Base-by-base conservation (phyloP, 2,113 vertebrate genomes). In the Rhombomys opimus region DNA sequence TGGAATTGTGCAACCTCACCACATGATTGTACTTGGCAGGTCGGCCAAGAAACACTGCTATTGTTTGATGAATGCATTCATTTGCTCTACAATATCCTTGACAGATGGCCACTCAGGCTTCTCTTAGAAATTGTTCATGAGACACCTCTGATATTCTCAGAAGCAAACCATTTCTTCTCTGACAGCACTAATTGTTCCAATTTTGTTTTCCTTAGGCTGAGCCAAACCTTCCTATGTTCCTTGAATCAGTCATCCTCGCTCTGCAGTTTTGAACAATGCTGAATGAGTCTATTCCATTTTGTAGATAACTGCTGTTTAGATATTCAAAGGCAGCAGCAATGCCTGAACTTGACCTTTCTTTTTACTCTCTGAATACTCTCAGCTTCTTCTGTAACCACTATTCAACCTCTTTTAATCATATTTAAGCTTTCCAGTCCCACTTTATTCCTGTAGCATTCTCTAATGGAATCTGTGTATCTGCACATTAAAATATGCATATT, bases 261-360 rank as follows among this genome's bases (percentile, higher is more conserved):
- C 18, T 91, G 27, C n/a, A 61, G 52, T 94, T 87, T 54, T 38
- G 57, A 94, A 92, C 67, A 95, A 75, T 87, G 54, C n/a, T 90
- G 65, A 96, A 78, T 78, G 68, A 88, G 35, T 92, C 72, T 81
- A n/a, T 78, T 94, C 27, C 41, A 90, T 96, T 96, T 96, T 97
- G 72, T 95, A 61, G 41, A 57, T 97, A 95, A 91, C 61, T 82
- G 23, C 95, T n/a, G 32, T 27, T 85, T 59, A 90, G 76, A 86
- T 86, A 89, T 86, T 94, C 67, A 93, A 90, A 88, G 30, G 38
- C 1, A 0, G 35, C 17, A 12, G 61, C 52, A 89, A 85, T 85
- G 27, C 52, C 65, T 32, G 76, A 75, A 82, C 50, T 89, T 95
- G 87, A 82, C 84, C 90, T 97, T 97, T n/a, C 0, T 35, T 90